Evolutionary conservation across 2,113 vertebrate species (phyloP).

Genomic region (Percina caprodes): DNA sequence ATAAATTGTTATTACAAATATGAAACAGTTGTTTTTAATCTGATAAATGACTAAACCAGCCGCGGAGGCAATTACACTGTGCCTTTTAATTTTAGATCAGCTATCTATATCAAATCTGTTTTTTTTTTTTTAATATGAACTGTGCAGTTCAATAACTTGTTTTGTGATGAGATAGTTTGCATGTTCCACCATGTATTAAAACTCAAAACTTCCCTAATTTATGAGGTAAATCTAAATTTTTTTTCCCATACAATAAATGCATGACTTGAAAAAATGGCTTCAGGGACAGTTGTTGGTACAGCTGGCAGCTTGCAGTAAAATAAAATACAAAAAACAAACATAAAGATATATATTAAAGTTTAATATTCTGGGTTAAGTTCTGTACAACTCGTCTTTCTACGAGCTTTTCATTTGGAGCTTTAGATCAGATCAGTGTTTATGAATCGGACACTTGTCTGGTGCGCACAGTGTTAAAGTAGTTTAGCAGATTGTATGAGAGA

Average conservation of each 20-base stretch:
- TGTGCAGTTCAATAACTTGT: neutral
- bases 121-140: too few relatives aligned
- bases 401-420: conserved; percentile 16
- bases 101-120: neutral
- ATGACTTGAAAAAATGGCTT: neutral
- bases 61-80: neutral
- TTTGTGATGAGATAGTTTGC: neutral
- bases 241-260: neutral
- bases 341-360: conserved; percentile 27
- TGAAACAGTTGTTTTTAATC: neutral
- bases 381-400: neutral
- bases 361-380: conserved; percentile 30
- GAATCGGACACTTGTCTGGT: conserved; percentile 56
- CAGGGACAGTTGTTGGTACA: neutral
- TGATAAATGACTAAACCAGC: neutral
- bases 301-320: conserved; percentile 5
- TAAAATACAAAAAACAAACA: neutral
- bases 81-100: neutral
- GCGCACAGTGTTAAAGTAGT: conserved; percentile 1
- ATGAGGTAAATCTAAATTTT: too few relatives aligned
- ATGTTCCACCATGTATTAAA: neutral
- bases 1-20: neutral
- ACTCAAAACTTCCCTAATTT: neutral
- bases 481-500: conserved; percentile 37
- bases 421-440: conserved; percentile 50